phyloP scores from a whole-genome alignment of 53 echinoderm and acorn worm genomes.

The Holothuria leucospilota region DNA sequence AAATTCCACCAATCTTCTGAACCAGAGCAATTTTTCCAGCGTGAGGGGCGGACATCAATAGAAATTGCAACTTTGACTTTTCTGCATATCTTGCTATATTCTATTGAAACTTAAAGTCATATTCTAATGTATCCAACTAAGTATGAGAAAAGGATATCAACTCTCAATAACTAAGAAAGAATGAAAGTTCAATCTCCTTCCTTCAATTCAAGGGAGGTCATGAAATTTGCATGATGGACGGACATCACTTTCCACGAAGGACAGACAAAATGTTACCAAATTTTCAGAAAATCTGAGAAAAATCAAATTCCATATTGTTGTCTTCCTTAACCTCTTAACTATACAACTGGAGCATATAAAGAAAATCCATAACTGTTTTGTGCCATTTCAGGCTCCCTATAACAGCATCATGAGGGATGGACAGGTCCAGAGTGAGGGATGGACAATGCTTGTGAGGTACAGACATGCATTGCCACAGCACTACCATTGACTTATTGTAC shows the following conservation, averaged over 20 bases:
- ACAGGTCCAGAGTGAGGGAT: not conserved
- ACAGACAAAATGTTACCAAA: not conserved
- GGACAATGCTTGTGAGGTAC: too few species aligned
- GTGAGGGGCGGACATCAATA: conserved; percentile 6
- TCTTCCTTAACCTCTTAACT: not conserved
- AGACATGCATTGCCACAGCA: too few species aligned
- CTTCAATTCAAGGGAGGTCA: conserved; percentile 3
- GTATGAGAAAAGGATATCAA: not conserved
- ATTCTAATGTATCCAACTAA: not conserved
- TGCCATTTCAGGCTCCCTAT: not conserved
- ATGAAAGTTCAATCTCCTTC: not conserved
- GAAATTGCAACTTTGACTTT: not conserved
- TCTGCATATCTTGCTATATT: not conserved
- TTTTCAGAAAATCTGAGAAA: not conserved
- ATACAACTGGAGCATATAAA: too few species aligned
- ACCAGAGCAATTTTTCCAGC: too few species aligned
- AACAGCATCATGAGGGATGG: not conserved
- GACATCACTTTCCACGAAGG: not conserved
- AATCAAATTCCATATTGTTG: not conserved
- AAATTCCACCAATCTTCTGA: conserved; percentile 1
- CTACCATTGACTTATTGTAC: too few species aligned
- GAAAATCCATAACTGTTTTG: not conserved
- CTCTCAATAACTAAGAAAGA: not conserved
- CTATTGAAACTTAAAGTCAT: not conserved
- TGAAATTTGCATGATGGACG: not conserved